phyloP scores from a whole-genome alignment of 1,140 invertebrate genomes.

The Subanguina moxae region DNA sequence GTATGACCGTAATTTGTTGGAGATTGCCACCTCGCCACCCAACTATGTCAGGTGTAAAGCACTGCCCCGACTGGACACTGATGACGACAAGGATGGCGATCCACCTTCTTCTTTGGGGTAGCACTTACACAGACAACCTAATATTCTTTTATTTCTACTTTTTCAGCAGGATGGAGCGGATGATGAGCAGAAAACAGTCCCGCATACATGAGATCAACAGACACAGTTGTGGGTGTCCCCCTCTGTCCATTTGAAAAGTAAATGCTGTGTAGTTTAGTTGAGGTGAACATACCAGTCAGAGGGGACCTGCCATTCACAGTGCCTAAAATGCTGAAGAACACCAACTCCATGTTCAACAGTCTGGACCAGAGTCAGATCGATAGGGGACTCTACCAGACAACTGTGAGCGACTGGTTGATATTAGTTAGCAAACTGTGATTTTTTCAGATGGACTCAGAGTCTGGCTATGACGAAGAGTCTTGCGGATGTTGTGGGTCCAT shows the following conservation, averaged over 20 bases:
- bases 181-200: conserved; percentile 39
- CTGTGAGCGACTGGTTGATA: neutral
- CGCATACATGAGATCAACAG: conserved; percentile 34
- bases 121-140: neutral
- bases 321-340: conserved; percentile 36
- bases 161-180: neutral
- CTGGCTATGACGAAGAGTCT: conserved; percentile 31
- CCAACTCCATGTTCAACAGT: conserved; percentile 45
- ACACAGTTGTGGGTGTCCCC: conserved; percentile 12
- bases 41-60: conserved; percentile 53
- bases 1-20: conserved; percentile 55
- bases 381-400: conserved; percentile 47
- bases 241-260: conserved; percentile 2
- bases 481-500: conserved; percentile 36
- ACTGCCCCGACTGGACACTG: conserved; percentile 47
- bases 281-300: conserved; percentile 18
- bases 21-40: conserved; percentile 35
- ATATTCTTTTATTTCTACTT: too few relatives aligned
- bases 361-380: conserved; percentile 50
- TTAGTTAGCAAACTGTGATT: too few relatives aligned
- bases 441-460: conserved; percentile 34
- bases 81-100: conserved; percentile 37
- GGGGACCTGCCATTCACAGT: conserved; percentile 52
- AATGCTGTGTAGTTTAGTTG: conserved; percentile 1
- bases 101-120: neutral